Base-by-base conservation (phyloP, 2,797 vertebrate genomes). In the Eulemur albifrons region DNA sequence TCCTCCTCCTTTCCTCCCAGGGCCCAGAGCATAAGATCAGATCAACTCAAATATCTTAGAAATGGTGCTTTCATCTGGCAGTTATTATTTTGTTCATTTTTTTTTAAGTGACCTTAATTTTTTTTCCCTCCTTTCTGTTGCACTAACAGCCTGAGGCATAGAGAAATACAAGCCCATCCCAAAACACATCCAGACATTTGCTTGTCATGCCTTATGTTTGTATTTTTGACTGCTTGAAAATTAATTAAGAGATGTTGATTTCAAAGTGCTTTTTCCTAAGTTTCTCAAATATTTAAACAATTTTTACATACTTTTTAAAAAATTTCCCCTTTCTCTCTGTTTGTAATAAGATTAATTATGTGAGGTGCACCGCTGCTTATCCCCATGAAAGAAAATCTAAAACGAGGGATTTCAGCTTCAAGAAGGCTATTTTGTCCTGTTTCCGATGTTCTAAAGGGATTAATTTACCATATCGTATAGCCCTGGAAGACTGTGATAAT, bases 401-500 rank as follows among this genome's bases (percentile, higher is more conserved):
- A 99, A 98, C 91, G 98, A 98, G 98, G 98, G 98, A 99, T 99
- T 99, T 99, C 98, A 98, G 98, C 98, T 99, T 99, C 98, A 99
- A 99, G 99, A 99, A 99, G 98, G 98, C 98, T 99, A 99, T 99
- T 99, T 99, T 99, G 98, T 99, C 98, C 99, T 99, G 98, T 99
- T 99, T 99, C 99, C 98, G 98, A 99, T 99, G 99, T 99, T 99
- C 98, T 99, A 99, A 99, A 99, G 98, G 99, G 99, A 99, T 99
- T 99, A 99, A 99, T 99, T 99, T 99, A 99, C 98, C 98, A 99
- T 99, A 99, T 99, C 99, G 97, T 99, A 99, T 99, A 99, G 98
- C 99, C 98, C 99, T 99, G 99, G 99, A 99, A 99, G 98, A 99
- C 99, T 99, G 99, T 99, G 99, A 99, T 99, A 99, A 99, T 99